Conservation (phyloP, 2,888 invertebrate species). For the Chymomyza amoena region DNA sequence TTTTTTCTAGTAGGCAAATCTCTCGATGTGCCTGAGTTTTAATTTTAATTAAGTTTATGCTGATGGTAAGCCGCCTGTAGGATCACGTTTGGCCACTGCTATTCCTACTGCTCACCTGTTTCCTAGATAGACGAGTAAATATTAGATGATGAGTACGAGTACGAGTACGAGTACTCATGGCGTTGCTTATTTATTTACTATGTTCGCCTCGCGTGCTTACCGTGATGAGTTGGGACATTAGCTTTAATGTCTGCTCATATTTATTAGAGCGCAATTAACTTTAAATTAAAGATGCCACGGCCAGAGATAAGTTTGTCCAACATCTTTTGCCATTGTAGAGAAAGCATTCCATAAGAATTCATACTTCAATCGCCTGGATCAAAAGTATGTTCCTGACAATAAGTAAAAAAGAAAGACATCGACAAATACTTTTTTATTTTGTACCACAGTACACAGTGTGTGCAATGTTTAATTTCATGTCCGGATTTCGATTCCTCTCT, state of each 20-base stretch:
- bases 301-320: background rate
- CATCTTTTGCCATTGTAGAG: background rate
- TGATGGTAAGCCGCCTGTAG: background rate
- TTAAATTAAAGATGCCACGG: slow-evolving; percentile 50
- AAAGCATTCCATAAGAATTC: background rate
- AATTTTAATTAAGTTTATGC: slow-evolving; percentile 76
- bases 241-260: slow-evolving; percentile 73
- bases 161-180: background rate
- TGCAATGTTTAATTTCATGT: background rate
- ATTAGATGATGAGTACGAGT: background rate
- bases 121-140: background rate
- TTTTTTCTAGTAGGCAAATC: slow-evolving; percentile 57
- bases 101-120: slow-evolving; percentile 1
- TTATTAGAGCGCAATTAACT: slow-evolving; percentile 74
- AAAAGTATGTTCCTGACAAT: too few species aligned
- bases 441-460: too few species aligned
- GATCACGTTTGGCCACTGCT: slow-evolving; percentile 20
- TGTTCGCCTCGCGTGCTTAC: slow-evolving; percentile 60
- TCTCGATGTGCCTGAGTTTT: slow-evolving; percentile 58
- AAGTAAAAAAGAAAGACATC: too few species aligned
- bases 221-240: slow-evolving; percentile 76
- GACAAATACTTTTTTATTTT: background rate
- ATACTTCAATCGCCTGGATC: background rate
- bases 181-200: slow-evolving; percentile 25
- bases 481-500: background rate